phyloP scores from a whole-genome alignment of 2,797 vertebrate genomes.

The Oreochromis grahami region DNA sequence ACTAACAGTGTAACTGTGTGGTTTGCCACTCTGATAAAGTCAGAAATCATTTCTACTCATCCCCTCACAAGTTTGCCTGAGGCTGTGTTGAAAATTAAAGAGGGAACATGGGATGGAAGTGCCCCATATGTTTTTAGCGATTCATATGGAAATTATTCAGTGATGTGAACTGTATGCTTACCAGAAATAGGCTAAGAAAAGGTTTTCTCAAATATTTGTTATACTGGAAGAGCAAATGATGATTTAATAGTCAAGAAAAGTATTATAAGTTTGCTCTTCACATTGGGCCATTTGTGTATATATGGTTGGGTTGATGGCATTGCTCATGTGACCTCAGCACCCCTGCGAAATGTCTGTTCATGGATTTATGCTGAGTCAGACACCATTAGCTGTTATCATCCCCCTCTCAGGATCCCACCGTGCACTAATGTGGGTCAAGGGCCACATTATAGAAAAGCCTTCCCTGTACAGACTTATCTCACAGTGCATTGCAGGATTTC shows the following conservation, averaged over 20 bases:
- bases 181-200: background rate
- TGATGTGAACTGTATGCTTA: background rate
- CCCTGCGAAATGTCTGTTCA: constrained; percentile 22
- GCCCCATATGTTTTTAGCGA: background rate
- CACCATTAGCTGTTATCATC: constrained; percentile 57
- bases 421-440: constrained; percentile 60
- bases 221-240: background rate
- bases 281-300: constrained; percentile 5
- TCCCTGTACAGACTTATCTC: constrained; percentile 30
- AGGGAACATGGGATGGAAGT: constrained; percentile 12
- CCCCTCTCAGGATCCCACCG: constrained; percentile 50
- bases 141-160: constrained; percentile 23
- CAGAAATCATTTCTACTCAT: constrained; percentile 5
- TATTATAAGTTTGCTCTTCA: background rate
- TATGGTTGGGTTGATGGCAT: constrained; percentile 12
- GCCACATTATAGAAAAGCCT: constrained; percentile 52
- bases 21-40: background rate
- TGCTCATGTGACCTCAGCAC: constrained; percentile 33
- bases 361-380: constrained; percentile 61
- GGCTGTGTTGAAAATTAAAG: constrained; percentile 33
- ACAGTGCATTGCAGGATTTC: constrained; percentile 17
- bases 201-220: background rate
- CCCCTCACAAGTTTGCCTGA: background rate
- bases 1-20: background rate
- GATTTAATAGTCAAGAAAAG: background rate